A percentile compares a stretch with the other conserved stretches of the same genome.
These are phyloP conservation scores for Acipenser oxyrinchus DNA, from an alignment of 2,797 vertebrate species.

Conservation along the genomic window DNA sequence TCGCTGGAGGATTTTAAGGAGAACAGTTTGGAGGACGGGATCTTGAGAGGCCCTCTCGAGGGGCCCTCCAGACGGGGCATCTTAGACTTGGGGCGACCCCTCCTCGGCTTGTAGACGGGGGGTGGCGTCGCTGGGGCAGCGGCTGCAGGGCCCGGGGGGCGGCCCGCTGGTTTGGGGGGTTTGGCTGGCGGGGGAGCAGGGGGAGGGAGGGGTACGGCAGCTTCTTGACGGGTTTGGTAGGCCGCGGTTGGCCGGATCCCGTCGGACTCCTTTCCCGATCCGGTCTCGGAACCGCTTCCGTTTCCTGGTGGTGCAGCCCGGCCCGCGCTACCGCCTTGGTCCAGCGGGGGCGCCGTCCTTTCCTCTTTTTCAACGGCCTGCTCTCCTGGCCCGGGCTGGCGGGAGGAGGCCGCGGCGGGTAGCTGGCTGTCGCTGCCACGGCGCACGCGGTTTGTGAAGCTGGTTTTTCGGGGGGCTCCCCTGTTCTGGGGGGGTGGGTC, in stretches of 20 bases:
- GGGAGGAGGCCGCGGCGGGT: conserved; percentile 34
- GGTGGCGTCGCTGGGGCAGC: conserved; percentile 35
- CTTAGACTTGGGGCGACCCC: conserved; percentile 80
- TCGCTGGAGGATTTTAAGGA: conserved; percentile 86
- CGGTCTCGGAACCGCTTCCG: no score
- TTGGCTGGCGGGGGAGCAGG: conserved; percentile 17
- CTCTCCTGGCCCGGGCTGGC: conserved; percentile 55
- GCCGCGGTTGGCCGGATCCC: neutral
- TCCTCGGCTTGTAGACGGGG: conserved; percentile 64
- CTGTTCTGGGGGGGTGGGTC: no score
- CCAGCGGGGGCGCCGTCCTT: conserved; percentile 79
- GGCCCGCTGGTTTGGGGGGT: conserved; percentile 57
- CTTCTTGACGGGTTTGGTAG: conserved; percentile 25
- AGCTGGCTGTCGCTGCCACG: conserved; percentile 13
- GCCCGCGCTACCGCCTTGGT: conserved; percentile 74
- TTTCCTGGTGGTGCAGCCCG: conserved; percentile 27
- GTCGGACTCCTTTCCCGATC: neutral
- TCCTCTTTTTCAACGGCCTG: conserved; percentile 81
- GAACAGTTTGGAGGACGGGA: conserved; percentile 83
- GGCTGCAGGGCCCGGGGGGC: conserved; percentile 52
- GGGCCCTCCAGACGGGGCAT: conserved; percentile 88
- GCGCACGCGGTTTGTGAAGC: no score
- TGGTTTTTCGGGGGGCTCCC: no score
- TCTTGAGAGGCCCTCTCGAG: conserved; percentile 69
- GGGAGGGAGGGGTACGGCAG: conserved; percentile 29